Percentiles rank a stretch among this genome's conserved stretches.
Evolutionary conservation across 2,797 vertebrate genomes (phyloP).

Genomic region (Cirrhinus mrigala): DNA sequence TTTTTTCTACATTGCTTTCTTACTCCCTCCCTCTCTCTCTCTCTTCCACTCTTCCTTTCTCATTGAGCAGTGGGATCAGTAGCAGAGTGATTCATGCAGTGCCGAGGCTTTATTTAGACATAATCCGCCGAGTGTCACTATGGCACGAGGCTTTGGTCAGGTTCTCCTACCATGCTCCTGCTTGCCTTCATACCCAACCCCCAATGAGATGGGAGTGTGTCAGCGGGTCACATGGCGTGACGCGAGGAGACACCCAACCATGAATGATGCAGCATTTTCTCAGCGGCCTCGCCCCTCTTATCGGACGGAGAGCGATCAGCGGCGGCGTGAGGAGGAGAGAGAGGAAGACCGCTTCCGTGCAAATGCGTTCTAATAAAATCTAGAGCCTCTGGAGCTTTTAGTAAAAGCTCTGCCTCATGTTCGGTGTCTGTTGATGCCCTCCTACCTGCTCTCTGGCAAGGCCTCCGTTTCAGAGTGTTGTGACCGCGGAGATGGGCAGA

Average conservation of each 20-base stretch:
- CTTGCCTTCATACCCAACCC: slow-evolving; percentile 43
- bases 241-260: slow-evolving; percentile 53
- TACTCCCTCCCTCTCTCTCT: slow-evolving; percentile 22
- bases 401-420: slow-evolving; percentile 43
- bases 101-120: slow-evolving; percentile 79
- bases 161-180: slow-evolving; percentile 61
- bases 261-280: slow-evolving; percentile 50
- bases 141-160: slow-evolving; percentile 56
- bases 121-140: slow-evolving; percentile 73
- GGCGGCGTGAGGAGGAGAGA: slow-evolving; percentile 25
- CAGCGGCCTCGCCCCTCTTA: slow-evolving; percentile 33
- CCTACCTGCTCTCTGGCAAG: slow-evolving; percentile 65
- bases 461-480: slow-evolving; percentile 64
- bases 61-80: slow-evolving; percentile 72
- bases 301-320: not conserved
- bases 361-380: slow-evolving; percentile 36
- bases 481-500: slow-evolving; percentile 74
- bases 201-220: slow-evolving; percentile 49
- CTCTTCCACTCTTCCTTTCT: slow-evolving; percentile 42
- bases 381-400: slow-evolving; percentile 41
- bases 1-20: slow-evolving; percentile 60
- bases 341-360: slow-evolving; percentile 15
- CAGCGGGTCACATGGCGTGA: slow-evolving; percentile 55
- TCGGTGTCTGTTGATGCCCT: slow-evolving; percentile 54
- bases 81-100: slow-evolving; percentile 75